Evolutionary conservation across 2,797 vertebrate genomes (phyloP), one percentile per base, ranked within the genome.

Genomic region (Kryptolebias ocellatus): DNA sequence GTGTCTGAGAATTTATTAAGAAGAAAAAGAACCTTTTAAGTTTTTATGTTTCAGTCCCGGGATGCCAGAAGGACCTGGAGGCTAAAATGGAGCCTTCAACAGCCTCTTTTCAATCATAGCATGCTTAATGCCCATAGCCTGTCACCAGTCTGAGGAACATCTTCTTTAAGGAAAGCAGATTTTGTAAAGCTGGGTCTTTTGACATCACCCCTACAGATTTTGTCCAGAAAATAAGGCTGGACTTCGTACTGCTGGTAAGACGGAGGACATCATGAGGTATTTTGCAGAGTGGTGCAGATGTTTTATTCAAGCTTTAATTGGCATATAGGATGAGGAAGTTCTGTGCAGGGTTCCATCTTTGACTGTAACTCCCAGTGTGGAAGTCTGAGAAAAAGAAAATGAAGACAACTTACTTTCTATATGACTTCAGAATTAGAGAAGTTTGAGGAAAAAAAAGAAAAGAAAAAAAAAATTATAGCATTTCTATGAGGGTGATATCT

Each of bases 191-290:
- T 46, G 27, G 24, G 27, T 8, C 51, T 45, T 29, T 53, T 45
- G 39, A 64, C 39, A 28, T 64, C 39, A 64, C 17, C 50, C 37
- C 20, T 53, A 10, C 12, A 53, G 37, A 52, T 15, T n/a, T 63
- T 2, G 16, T 37, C 16, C 20, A 39, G 18, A 45, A 53, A 39
- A 18, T 62, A 52, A 44, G 24, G 24, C 60, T 53, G 37, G 12
- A 39, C 7, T 39, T 28, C 12, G 17, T 27, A 53, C 18, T 15
- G 6, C 7, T 7, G 10, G 37, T 27, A 20, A 45, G 39, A 29
- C 2, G 18, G 14, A 37, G 16, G 10, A 53, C 11, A 31, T 46
- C 3, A 20, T 45, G 17, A 31, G 12, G 27, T 10, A 27, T 37
- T 8, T 20, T 39, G 17, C 9, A 45, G 27, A 45, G 17, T 17